Conservation (phyloP, 2,113 vertebrate species). For the Cervus canadensis region DNA sequence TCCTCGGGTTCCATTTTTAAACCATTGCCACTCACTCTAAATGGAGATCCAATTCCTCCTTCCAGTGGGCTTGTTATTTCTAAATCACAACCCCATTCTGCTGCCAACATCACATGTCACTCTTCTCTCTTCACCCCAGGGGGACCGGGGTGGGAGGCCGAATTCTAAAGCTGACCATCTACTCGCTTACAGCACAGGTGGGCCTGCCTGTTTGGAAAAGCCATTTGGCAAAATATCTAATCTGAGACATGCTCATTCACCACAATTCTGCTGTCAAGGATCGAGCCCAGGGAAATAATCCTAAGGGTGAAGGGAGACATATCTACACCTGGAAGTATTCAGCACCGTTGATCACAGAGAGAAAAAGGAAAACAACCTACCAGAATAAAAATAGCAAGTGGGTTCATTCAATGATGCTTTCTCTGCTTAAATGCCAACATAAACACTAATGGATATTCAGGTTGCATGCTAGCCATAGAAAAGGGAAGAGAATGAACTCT, state of each 20-base stretch:
- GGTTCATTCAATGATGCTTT: background rate
- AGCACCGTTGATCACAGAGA: background rate
- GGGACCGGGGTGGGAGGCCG: background rate
- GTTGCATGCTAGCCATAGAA: fast-evolving
- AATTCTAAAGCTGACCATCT: background rate
- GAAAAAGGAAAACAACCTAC: background rate
- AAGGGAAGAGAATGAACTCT: background rate
- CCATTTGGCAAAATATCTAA: background rate
- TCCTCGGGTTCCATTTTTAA: background rate
- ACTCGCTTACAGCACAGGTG: background rate
- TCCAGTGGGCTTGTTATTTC: background rate
- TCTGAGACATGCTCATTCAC: background rate
- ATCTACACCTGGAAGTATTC: background rate
- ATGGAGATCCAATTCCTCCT: background rate
- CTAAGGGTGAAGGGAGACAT: background rate
- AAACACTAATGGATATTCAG: too few species aligned
- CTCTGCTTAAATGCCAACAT: background rate
- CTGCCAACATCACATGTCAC: background rate
- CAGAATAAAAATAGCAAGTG: background rate
- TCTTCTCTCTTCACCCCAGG: background rate
- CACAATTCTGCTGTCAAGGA: background rate
- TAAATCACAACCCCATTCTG: background rate
- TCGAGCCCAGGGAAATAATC: background rate
- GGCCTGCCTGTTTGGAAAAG: background rate
- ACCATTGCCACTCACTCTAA: background rate